Conservation (phyloP, 23 tunicate species). For the Oikopleura dioica region DNA sequence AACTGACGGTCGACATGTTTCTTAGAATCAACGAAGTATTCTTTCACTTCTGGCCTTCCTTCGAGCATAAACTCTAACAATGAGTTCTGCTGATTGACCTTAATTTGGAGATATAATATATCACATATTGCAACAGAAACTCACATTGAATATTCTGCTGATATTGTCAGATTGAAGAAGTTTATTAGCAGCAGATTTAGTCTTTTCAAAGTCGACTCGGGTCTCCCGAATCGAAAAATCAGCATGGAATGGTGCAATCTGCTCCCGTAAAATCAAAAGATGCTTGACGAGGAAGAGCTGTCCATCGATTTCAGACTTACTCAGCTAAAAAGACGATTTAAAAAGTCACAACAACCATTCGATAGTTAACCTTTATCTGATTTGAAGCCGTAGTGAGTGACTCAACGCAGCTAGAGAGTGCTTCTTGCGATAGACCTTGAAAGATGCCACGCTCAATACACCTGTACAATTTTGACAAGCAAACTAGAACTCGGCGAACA, state of each 20-base stretch:
- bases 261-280: slow-evolving; percentile 62
- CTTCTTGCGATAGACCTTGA: slow-evolving; percentile 97
- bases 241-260: slow-evolving; percentile 74
- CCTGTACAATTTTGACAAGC: slow-evolving; percentile 78
- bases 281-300: slow-evolving; percentile 80
- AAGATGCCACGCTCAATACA: slow-evolving; percentile 78
- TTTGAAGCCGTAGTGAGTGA: slow-evolving; percentile 51
- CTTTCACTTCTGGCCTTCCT: slow-evolving; percentile 79
- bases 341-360: not conserved
- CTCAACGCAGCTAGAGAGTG: slow-evolving; percentile 71
- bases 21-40: slow-evolving; percentile 77
- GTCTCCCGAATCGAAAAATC: slow-evolving; percentile 82
- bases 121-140: not conserved
- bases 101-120: not conserved
- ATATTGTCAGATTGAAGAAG: not conserved
- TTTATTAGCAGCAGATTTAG: slow-evolving; percentile 22
- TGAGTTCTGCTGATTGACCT: slow-evolving; percentile 38
- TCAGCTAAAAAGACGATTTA: slow-evolving; percentile 1
- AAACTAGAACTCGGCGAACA: slow-evolving; percentile 76
- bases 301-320: slow-evolving; percentile 37
- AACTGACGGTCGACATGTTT: slow-evolving; percentile 88
- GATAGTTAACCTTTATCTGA: slow-evolving; percentile 12
- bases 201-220: slow-evolving; percentile 62
- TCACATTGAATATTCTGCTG: not conserved
- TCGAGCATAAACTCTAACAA: slow-evolving; percentile 44